These are phyloP conservation scores for Centroberyx gerrardi DNA, from an alignment of 2,797 vertebrate species.

Conservation along the genomic window DNA sequence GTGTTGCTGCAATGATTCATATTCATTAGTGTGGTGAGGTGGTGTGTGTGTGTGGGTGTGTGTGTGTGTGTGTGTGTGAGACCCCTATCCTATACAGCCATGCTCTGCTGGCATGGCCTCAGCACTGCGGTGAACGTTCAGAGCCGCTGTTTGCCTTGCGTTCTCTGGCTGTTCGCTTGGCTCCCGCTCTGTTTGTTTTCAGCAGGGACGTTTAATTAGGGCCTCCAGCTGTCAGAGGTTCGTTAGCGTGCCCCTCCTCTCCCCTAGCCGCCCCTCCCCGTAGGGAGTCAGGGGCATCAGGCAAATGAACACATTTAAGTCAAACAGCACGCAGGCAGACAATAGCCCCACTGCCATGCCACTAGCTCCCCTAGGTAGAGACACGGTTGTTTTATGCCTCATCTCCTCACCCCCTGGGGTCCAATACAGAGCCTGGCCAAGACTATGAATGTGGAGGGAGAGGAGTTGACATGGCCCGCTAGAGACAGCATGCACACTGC, in stretches of 20 bases:
- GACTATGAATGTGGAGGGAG: constrained; percentile 74
- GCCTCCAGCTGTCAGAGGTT: constrained; percentile 90
- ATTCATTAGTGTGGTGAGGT: constrained; percentile 64
- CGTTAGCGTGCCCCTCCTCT: constrained; percentile 86
- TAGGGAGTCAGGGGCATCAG: constrained; percentile 80
- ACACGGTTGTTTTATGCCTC: constrained; percentile 84
- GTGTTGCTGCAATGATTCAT: constrained; percentile 75
- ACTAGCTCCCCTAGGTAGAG: constrained; percentile 80
- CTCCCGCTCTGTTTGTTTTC: constrained; percentile 87
- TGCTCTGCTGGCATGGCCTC: constrained; percentile 73
- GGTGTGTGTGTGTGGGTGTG: constrained; percentile 5
- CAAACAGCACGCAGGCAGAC: constrained; percentile 84
- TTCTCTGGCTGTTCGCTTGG: constrained; percentile 78
- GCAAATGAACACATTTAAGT: constrained; percentile 89
- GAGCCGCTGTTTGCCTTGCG: constrained; percentile 65
- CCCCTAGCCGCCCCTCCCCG: constrained; percentile 71
- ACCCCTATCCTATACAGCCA: constrained; percentile 71
- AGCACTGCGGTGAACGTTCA: constrained; percentile 63
- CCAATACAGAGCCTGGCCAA: constrained; percentile 77
- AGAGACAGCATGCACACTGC: constrained; percentile 59
- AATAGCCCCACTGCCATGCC: constrained; percentile 77
- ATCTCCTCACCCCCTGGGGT: constrained; percentile 80
- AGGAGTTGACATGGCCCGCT: constrained; percentile 69
- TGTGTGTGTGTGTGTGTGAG: constrained; percentile 46
- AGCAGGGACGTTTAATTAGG: constrained; percentile 90